Evolutionary conservation across 35 echinoderm and acorn worm species (phyloP).

Genomic region (Stichopus chloronotus): DNA sequence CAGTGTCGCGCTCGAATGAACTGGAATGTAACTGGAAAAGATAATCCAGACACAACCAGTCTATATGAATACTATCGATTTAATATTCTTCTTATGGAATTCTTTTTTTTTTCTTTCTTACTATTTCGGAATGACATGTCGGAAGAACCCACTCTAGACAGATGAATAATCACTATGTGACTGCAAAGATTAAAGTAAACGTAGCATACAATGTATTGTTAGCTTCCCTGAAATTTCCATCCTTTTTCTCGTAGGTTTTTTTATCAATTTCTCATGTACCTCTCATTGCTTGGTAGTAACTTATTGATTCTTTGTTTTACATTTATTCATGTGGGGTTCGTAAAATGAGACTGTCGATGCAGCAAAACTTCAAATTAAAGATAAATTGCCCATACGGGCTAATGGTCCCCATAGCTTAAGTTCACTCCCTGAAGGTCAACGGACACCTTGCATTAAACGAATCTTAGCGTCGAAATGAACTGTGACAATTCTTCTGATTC

Average conservation of each 20-base stretch:
- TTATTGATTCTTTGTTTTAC: not conserved
- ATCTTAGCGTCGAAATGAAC: not conserved
- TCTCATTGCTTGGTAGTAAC: not conserved
- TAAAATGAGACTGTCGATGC: slow-evolving; percentile 13
- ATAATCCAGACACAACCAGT: too few species aligned
- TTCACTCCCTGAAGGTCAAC: not conserved
- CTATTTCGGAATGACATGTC: too few species aligned
- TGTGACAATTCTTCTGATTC: not conserved
- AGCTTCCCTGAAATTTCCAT: too few species aligned
- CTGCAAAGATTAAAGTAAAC: too few species aligned
- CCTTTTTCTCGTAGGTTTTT: not conserved
- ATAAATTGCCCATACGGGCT: slow-evolving; percentile 3
- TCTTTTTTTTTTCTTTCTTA: too few species aligned
- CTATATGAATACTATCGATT: too few species aligned
- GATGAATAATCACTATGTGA: too few species aligned
- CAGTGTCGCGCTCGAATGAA: too few species aligned
- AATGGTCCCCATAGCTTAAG: not conserved
- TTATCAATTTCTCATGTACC: not conserved
- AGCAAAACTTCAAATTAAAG: slow-evolving; percentile 16
- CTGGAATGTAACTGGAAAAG: too few species aligned
- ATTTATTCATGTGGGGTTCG: slow-evolving; percentile 10
- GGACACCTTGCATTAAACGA: not conserved
- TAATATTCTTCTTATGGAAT: too few species aligned
- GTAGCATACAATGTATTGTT: too few species aligned
- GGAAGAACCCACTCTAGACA: too few species aligned